Base-by-base conservation (phyloP, 2,888 invertebrate species). In the Hipparchia semele region DNA sequence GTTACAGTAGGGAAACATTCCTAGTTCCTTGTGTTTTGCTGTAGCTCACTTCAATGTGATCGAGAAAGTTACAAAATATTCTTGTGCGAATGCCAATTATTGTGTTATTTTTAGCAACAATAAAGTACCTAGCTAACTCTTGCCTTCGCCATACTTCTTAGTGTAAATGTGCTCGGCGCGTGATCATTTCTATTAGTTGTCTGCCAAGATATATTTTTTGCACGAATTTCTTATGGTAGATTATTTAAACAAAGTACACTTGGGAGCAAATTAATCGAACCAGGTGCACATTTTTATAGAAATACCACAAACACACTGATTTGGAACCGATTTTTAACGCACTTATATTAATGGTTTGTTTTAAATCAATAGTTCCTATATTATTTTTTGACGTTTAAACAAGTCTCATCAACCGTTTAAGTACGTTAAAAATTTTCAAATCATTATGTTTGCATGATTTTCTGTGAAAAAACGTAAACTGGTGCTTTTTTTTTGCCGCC, bases 81-180 rank as follows among this genome's bases (percentile, higher is more conserved):
- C 58, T 73, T 74, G 72, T 60, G 60, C 45, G 68, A 54, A 59
- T 67, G 75, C 75, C 77, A 77, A 76, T 71, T 54, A 53, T 49
- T 54, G 53, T 53, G 70, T 74, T 70, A 79, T 76, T 74, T 72
- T 70, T 77, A 73, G 66, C 68, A 54, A 51, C 39, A 72, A 73
- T 54, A 56, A 72, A 59, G 51, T 62, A 13, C 60, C 39, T 45
- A 45, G 5, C 39, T 60, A 45, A 12, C 39, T 60, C 62, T 49
- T 53, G 23, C 58, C 33, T 7, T 12, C 2, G 33, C 59, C 33
- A 39, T 10, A 39, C 33, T 60, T 12, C 12, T 23, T 23, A 23
- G 53, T 53, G 49, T 49, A 51, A 23, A 58, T 46, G 64, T 64
- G 74, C 56, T 71, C 73, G 75, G 73, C 75, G 72, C 72, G 66